Conservation (phyloP, 2,113 vertebrate species). For the Microtus pennsylvanicus region DNA sequence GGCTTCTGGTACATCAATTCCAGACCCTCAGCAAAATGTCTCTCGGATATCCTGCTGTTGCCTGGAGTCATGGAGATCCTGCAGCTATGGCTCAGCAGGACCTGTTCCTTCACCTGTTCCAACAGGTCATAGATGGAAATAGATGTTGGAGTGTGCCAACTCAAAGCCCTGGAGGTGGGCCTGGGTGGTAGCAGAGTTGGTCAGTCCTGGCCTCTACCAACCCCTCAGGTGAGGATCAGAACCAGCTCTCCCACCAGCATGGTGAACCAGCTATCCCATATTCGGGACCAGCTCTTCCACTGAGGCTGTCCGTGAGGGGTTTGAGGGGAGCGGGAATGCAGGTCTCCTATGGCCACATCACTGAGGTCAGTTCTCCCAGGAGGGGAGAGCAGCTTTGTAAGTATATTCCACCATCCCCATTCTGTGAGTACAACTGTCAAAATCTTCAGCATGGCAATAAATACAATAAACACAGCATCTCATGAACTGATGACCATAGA, state of each 20-base stretch:
- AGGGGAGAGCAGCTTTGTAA: not conserved
- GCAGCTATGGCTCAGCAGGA: not conserved
- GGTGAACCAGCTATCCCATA: not conserved
- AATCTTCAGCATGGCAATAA: constrained; percentile 42
- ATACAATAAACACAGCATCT: constrained; percentile 58
- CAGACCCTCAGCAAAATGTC: not conserved
- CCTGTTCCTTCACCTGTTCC: not conserved
- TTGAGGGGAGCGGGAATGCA: fast-evolving
- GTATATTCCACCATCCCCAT: constrained; percentile 11
- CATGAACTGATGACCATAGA: constrained; percentile 58
- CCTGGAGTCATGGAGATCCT: not conserved
- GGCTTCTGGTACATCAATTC: not conserved
- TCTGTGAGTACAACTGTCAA: not conserved
- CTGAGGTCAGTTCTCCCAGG: not conserved
- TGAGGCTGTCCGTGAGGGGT: fast-evolving
- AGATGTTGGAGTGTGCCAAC: not conserved
- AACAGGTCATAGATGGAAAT: not conserved
- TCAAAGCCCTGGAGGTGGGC: not conserved
- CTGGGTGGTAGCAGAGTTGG: not conserved
- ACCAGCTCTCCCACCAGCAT: not conserved
- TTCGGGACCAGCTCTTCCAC: not conserved
- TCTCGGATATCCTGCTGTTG: not conserved
- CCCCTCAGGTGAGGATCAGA: not conserved
- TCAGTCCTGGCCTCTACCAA: not conserved
- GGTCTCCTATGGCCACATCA: not conserved